Evolutionary conservation across 2,797 vertebrate species (phyloP).

Genomic region (Fundulus diaphanus): DNA sequence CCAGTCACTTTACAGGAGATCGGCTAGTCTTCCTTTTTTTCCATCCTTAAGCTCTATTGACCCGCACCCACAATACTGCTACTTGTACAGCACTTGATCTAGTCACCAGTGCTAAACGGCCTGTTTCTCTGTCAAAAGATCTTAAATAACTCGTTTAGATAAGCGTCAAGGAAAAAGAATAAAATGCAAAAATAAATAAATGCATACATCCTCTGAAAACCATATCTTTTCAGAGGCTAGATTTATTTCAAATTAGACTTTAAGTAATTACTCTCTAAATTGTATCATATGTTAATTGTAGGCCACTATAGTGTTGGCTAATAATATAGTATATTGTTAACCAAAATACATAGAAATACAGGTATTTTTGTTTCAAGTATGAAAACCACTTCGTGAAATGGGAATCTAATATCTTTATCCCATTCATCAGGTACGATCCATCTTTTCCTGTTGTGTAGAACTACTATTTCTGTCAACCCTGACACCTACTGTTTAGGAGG

Average conservation of each 20-base stretch:
- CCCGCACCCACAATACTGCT: constrained; percentile 47
- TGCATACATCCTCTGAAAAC: neutral
- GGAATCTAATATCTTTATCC: too few relatives aligned
- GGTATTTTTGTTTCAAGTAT: too few relatives aligned
- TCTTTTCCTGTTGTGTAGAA: too few relatives aligned
- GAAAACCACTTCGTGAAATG: too few relatives aligned
- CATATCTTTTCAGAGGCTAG: neutral
- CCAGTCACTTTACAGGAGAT: constrained; percentile 44
- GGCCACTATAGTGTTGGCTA: neutral
- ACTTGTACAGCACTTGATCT: constrained; percentile 53
- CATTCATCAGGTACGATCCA: too few relatives aligned
- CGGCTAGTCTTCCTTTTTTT: constrained; percentile 42
- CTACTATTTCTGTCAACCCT: too few relatives aligned
- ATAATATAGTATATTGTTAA: neutral
- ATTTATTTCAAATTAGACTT: neutral
- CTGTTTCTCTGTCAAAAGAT: constrained; percentile 31
- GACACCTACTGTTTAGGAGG: too few relatives aligned
- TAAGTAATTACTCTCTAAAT: neutral
- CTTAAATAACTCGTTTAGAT: constrained; percentile 49
- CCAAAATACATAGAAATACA: neutral
- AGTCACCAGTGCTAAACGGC: constrained; percentile 43
- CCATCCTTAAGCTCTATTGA: constrained; percentile 49
- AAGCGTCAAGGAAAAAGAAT: constrained; percentile 28
- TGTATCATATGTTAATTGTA: neutral
- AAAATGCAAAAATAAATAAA: neutral